Evolutionary conservation across 2,888 invertebrate species (phyloP), one percentile per base, ranked within the genome.

Genomic region (Macrosiphum euphorbiae): DNA sequence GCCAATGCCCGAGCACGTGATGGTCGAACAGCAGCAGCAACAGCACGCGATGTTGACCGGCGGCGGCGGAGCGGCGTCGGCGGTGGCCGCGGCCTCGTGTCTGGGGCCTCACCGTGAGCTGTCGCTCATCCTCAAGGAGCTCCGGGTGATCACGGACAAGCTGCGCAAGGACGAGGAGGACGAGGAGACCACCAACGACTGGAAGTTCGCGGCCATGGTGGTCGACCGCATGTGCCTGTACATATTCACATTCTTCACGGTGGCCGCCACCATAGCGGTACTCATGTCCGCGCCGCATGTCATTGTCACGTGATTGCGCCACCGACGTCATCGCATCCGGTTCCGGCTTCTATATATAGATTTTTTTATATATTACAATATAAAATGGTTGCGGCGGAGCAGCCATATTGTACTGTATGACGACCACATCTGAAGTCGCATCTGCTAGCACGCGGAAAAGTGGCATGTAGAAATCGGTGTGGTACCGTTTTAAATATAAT

Each of bases 191-290:
- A 98, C 98, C 96, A 98, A 98, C 97, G 99, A 99, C 97, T 99
- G 99, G 99, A 99, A 99, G 97, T 99, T 99, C 97, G 99, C 99
- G 96, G 99, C 99, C 96, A 99, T 99, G 98, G 99, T 99, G 97
- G 98, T 99, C 97, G 99, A 99, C 97, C 98, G 99, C 97, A 97
- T 99, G 97, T 99, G 99, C 98, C 98, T 99, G 97, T 98, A 99
- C 97, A 98, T 99, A 97, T 99, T 99, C 98, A 98, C 99, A 97
- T 97, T 98, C 97, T 99, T 99, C 97, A 99, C 99, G 97, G 98
- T 98, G 97, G 97, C 98, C 96, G 98, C 98, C 96, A 98, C 99
- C 96, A 98, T 98, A 97, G 98, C 98, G 97, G 98, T 99, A 97
- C 97, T 99, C 96, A 97, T 98, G 97, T 98, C 98, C 96, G 99